Evolutionary conservation across 30 jellyfish, hydroid and myxozoan genomes (phyloP).

Genomic region (Chironex yamaguchii): DNA sequence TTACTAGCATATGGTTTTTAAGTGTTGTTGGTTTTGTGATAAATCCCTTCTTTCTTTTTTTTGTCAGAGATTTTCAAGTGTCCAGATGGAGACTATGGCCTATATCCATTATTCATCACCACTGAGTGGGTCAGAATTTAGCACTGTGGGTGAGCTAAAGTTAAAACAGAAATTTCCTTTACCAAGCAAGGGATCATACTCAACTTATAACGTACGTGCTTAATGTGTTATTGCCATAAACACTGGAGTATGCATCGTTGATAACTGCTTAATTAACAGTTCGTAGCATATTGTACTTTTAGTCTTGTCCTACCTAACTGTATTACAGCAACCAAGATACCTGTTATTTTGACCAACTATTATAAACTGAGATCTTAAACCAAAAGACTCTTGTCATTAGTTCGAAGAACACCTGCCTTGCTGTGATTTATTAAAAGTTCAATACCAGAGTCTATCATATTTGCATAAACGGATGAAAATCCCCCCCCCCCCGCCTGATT

Average conservation of each 20-base stretch:
- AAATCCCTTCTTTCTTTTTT: background rate
- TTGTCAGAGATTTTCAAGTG: slow-evolving; percentile 72
- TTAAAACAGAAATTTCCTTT: slow-evolving; percentile 73
- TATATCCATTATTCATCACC: slow-evolving; percentile 70
- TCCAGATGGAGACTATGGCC: slow-evolving; percentile 89
- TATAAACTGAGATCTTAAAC: no score
- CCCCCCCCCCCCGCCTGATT: no score
- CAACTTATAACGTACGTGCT: slow-evolving; percentile 74
- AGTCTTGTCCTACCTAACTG: no score
- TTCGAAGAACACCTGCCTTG: no score
- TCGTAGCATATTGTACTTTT: no score
- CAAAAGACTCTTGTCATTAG: no score
- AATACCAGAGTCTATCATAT: no score
- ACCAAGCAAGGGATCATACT: slow-evolving; percentile 74
- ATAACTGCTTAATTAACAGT: background rate
- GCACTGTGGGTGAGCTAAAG: slow-evolving; percentile 72
- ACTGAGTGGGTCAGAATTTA: slow-evolving; percentile 78
- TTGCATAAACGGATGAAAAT: no score
- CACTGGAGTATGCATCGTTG: background rate
- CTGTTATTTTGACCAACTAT: background rate
- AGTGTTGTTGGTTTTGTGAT: no score
- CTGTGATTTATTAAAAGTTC: no score
- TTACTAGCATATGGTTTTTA: no score
- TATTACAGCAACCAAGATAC: no score
- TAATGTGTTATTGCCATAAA: background rate